Percentiles rank a stretch among this genome's conserved stretches.
These are phyloP conservation scores for Sus scrofa DNA, from an alignment of 2,113 vertebrate species.

Conservation along the genomic window T2T-Sscrofa CM000826.6:43548501-43549000, in stretches of 20 bases:
- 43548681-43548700: background rate
- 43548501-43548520: accelerated
- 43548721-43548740: background rate
- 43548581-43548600: background rate
- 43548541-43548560: background rate
- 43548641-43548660: accelerated
- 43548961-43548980: background rate
- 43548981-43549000: background rate
- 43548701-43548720: background rate
- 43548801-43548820: background rate
- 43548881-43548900: background rate
- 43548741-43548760: background rate
- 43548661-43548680: accelerated
- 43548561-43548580: background rate
- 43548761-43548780: background rate
- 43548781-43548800: background rate
- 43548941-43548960: background rate
- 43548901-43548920: background rate
- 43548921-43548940: background rate
- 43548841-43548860: background rate
- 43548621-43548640: background rate
- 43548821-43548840: background rate
- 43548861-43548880: background rate
- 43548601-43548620: accelerated
- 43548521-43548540: background rate